Base-by-base conservation (phyloP, 2,113 vertebrate genomes). In the Notechis scutatus region DNA sequence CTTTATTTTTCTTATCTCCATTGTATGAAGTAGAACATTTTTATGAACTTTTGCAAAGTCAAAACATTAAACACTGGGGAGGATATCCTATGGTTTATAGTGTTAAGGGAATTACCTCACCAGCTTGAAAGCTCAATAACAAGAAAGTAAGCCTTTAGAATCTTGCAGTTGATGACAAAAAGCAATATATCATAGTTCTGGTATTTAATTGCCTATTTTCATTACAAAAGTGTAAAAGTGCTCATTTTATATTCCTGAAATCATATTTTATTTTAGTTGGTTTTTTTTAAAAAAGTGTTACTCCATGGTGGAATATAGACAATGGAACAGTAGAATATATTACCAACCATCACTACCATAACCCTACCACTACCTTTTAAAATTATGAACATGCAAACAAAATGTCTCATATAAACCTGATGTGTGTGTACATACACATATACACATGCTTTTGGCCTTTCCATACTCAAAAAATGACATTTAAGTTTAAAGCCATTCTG, bases 101-200 rank as follows among this genome's bases (percentile, higher is more conserved):
- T 92, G 91, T 96, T 96, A 96, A 96, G 93, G 87, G 55, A 93
- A 93, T 97, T 95, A 96, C 94, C 89, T 96, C 95, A 94, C 88
- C 95, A 94, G 88, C 95, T 93, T 97, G 93, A 95, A 95, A 96
- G 91, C 52, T 94, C 96, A 96, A 94, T 95, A 95, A 95, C 96
- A 95, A 93, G 93, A 94, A 55, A 94, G 55, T 74, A 92, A 95
- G 54, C 87, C 93, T 45, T 87, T 96, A 81, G 85, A 93, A 88
- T n/a, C 92, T 89, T 92, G 90, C 61, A 21, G 94, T 96, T 64
- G 92, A 94, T 42, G 56, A 92, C 92, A 95, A 87, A 92, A 93
- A 95, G 90, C 85, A 94, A 74, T 26, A 86, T 52, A 93, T 93
- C 85, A 59, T 95, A 94, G 94, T 20, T 3, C 69, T 24, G 39